Evolutionary conservation across 2,797 vertebrate genomes (phyloP), one percentile per base, ranked within the genome.

Genomic region (Falco rusticolus): DNA sequence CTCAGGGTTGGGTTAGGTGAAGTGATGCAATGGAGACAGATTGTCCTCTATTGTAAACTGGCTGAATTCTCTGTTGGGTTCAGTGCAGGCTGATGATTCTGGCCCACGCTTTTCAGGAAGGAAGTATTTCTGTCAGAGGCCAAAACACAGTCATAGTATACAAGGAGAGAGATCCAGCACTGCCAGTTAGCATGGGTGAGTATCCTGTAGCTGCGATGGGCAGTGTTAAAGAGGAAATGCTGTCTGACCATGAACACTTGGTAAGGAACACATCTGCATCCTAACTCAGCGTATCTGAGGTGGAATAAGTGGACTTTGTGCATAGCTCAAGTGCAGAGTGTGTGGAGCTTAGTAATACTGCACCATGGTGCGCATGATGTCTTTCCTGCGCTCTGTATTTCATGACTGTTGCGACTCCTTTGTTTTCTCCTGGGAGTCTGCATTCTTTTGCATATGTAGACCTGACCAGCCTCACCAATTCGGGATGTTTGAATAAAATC

Each of bases 301-400:
- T 72, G 48, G 56, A 74, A 54, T 33, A 51, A 70, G 66, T 54
- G 53, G 80, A n/a, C 41, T 81, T 69, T 11, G 5, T 43, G 26
- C 39, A 11, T 14, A 71, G 57, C 48, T 86, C 11, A 33, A 17
- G 16, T 56, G 66, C 29, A 59, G 50, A 16, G 16, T 61, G 19
- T 41, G 50, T 50, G 47, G 47, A 69, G 74, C 51, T 83, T 66
- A 41, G 31, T 56, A 28, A 22, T 57, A 66, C n/a, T 0, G 4
- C 50, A 28, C 19, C 7, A 5, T 26, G 41, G 20, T 31, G 28
- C 0, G 0, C 13, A 0, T 37, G 83, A 3, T 21, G 41, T 39
- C 26, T 92, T 51, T 76, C n/a, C 57, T 84, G 61, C 3, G 9
- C 39, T 60, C 24, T 37, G 65, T 61, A 48, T 82, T 80, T 71